Evolutionary conservation across 2,888 invertebrate genomes (phyloP).

Genomic region (Drosophila ezoana): DNA sequence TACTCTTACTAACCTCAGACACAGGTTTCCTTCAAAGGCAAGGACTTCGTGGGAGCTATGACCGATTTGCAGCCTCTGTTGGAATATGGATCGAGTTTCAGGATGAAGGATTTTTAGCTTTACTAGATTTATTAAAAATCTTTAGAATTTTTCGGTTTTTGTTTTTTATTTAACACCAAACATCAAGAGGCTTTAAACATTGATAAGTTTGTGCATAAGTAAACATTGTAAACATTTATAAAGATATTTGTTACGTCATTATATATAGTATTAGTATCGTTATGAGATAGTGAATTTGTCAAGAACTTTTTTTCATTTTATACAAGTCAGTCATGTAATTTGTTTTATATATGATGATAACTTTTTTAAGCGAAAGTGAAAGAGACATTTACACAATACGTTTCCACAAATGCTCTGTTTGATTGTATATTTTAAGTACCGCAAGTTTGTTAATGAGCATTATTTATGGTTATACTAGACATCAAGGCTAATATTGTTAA

Average conservation of each 20-base stretch:
- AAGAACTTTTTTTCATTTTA: constrained; percentile 11
- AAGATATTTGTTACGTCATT: constrained; percentile 29
- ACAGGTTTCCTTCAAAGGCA: neutral
- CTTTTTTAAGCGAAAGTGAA: neutral
- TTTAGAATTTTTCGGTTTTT: constrained; percentile 12
- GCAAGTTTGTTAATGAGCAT: neutral
- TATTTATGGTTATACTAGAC: constrained; percentile 51
- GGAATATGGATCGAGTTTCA: neutral
- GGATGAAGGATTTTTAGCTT: neutral
- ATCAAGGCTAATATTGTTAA: constrained; percentile 38
- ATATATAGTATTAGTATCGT: constrained; percentile 5
- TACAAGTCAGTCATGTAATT: constrained; percentile 29
- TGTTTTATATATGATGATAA: constrained; percentile 4
- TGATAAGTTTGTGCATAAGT: constrained; percentile 42
- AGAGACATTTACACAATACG: neutral
- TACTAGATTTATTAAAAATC: neutral
- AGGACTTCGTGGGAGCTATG: neutral
- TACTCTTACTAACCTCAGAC: neutral
- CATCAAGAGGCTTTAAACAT: constrained; percentile 77
- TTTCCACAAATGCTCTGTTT: neutral
- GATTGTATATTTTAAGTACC: neutral
- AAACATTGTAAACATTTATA: constrained; percentile 43
- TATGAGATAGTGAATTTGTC: constrained; percentile 23
- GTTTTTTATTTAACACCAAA: constrained; percentile 71
- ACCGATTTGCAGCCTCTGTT: neutral